A percentile compares a stretch with the other conserved stretches of the same genome.
Conservation (phyloP, 2,113 vertebrate species). For the Tetrax tetrax region DNA sequence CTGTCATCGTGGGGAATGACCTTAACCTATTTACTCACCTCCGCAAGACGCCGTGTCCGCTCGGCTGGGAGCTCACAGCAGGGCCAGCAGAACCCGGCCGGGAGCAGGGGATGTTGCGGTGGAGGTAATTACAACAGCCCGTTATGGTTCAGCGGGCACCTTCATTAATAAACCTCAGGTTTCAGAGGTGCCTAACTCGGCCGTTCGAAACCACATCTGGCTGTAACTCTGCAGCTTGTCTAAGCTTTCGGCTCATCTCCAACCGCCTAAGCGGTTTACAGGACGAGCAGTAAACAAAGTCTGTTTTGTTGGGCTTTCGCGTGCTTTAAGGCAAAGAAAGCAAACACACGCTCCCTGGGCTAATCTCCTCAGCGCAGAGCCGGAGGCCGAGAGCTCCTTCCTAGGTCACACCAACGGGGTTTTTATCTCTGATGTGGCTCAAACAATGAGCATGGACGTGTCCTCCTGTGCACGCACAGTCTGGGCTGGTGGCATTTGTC, state of each 20-base stretch:
- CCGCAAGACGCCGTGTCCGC: not conserved
- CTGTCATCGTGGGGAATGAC: conserved; percentile 8
- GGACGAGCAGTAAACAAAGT: conserved; percentile 46
- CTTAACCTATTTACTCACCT: not conserved
- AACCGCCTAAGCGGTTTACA: conserved; percentile 23
- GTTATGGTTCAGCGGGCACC: conserved; percentile 43
- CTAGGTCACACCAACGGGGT: not conserved
- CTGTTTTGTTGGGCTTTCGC: conserved; percentile 35
- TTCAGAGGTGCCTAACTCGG: conserved; percentile 46
- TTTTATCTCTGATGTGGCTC: not conserved
- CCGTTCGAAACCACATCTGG: conserved; percentile 42
- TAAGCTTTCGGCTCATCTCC: conserved; percentile 26
- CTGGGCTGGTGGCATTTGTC: not conserved
- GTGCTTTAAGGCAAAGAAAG: conserved; percentile 47
- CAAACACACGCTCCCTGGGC: not conserved
- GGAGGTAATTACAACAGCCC: conserved; percentile 42
- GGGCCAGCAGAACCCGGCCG: not conserved
- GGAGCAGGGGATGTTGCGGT: not conserved
- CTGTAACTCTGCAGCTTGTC: not conserved
- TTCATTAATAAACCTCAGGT: conserved; percentile 55
- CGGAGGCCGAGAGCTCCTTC: conserved; percentile 11
- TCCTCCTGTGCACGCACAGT: fast-evolving
- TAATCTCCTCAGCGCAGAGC: not conserved
- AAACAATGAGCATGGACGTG: fast-evolving
- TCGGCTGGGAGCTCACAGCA: fast-evolving